phyloP scores from a whole-genome alignment of 2,888 invertebrate genomes.

The Amblyjoppa proteus region DNA sequence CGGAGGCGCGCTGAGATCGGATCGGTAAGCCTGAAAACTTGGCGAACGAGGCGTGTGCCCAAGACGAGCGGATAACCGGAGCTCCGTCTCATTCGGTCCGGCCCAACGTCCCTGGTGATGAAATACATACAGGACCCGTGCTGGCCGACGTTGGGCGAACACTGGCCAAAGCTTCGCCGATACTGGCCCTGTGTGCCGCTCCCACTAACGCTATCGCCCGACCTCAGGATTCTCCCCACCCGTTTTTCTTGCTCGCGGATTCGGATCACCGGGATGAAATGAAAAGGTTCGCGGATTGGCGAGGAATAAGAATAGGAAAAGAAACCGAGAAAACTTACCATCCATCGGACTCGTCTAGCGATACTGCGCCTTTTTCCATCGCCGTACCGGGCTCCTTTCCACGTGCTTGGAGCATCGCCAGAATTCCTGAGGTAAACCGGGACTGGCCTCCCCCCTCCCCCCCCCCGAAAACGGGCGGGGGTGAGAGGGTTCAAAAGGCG shows the following conservation, averaged over 20 bases:
- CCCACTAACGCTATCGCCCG: background rate
- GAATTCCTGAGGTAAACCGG: constrained; percentile 57
- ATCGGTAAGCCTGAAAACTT: constrained; percentile 26
- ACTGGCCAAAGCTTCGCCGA: too few species aligned
- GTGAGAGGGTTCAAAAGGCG: constrained; percentile 12
- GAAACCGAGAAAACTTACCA: constrained; percentile 23
- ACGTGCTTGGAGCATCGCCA: constrained; percentile 58
- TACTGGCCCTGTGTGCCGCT: too few species aligned
- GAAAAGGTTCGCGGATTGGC: constrained; percentile 7
- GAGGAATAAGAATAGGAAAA: constrained; percentile 23
- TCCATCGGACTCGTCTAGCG: constrained; percentile 1
- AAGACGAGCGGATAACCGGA: background rate
- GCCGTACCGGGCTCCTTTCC: constrained; percentile 27
- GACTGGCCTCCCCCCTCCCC: constrained; percentile 29
- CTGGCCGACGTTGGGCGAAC: background rate
- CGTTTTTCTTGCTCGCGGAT: background rate
- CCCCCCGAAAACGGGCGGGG: constrained; percentile 4
- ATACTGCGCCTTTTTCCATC: constrained; percentile 19
- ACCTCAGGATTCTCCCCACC: constrained; percentile 16
- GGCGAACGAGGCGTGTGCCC: background rate
- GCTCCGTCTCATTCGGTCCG: background rate
- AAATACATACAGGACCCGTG: background rate
- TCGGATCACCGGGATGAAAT: constrained; percentile 12
- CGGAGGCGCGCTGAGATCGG: constrained; percentile 3
- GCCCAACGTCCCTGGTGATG: constrained; percentile 7